A percentile compares a stretch with the other conserved stretches of the same genome.
Evolutionary conservation across 2,113 vertebrate genomes (phyloP).

Genomic region (Gobiocypris rarus): DNA sequence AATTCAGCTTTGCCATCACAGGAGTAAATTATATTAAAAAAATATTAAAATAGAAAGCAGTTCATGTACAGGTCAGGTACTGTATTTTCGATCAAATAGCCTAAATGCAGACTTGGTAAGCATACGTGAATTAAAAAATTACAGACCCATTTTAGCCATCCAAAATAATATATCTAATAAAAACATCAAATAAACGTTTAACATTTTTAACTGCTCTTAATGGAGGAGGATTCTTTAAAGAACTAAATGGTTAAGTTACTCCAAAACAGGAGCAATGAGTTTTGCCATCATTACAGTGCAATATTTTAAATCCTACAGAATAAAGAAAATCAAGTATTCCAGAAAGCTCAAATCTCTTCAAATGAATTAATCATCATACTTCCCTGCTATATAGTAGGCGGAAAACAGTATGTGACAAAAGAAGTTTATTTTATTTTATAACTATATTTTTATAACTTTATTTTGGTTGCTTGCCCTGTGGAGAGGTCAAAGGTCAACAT

Average conservation of each 20-base stretch:
- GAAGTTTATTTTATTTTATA: too few species aligned
- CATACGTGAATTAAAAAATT: not conserved
- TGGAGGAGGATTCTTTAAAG: not conserved
- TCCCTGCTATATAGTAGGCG: too few species aligned
- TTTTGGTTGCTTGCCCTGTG: conserved; percentile 71
- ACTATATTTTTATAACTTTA: too few species aligned
- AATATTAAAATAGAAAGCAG: too few species aligned
- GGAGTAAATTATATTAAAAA: too few species aligned
- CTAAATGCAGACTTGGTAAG: not conserved
- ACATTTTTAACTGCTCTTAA: not conserved
- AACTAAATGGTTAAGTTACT: not conserved
- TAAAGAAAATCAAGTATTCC: not conserved
- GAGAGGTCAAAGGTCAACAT: conserved; percentile 76
- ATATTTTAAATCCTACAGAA: not conserved
- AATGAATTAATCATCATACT: not conserved
- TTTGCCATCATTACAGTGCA: not conserved
- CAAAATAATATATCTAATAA: not conserved
- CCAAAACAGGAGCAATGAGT: not conserved
- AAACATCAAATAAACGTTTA: not conserved
- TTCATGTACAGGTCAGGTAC: not conserved
- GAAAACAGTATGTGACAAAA: too few species aligned
- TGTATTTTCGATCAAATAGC: not conserved
- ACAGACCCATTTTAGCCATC: not conserved
- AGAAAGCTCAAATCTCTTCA: not conserved
- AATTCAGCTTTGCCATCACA: too few species aligned